Conservation (phyloP, 2,797 vertebrate species). For the Forpus xanthops region DNA sequence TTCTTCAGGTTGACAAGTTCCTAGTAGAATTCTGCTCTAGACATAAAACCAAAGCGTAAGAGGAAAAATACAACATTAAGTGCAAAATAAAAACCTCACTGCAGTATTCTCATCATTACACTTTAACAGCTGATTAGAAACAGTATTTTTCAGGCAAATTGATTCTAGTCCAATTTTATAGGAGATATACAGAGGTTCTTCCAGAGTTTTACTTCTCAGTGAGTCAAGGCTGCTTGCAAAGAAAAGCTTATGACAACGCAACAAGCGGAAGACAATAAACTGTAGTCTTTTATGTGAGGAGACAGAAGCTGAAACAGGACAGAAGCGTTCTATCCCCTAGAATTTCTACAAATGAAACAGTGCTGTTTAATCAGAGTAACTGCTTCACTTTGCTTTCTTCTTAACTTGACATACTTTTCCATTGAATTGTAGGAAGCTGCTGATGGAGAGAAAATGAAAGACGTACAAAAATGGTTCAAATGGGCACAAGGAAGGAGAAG, state of each 20-base stretch:
- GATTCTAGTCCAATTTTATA: not conserved
- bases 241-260: not conserved
- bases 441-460: not conserved
- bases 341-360: not conserved
- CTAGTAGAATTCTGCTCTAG: not conserved
- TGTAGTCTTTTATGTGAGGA: not conserved
- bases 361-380: not conserved
- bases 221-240: not conserved
- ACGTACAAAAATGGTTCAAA: not conserved
- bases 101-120: not conserved
- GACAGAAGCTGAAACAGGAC: not conserved
- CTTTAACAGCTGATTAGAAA: not conserved
- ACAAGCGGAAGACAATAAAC: not conserved
- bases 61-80: not conserved
- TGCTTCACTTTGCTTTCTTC: not conserved
- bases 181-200: not conserved
- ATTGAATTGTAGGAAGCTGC: not conserved
- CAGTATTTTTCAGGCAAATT: not conserved
- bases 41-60: not conserved
- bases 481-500: not conserved
- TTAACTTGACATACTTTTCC: not conserved
- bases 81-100: not conserved
- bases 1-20: not conserved
- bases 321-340: not conserved
- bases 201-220: not conserved